Evolutionary conservation across 2,797 vertebrate genomes (phyloP).

Genomic region (Urophycis tenuis): DNA sequence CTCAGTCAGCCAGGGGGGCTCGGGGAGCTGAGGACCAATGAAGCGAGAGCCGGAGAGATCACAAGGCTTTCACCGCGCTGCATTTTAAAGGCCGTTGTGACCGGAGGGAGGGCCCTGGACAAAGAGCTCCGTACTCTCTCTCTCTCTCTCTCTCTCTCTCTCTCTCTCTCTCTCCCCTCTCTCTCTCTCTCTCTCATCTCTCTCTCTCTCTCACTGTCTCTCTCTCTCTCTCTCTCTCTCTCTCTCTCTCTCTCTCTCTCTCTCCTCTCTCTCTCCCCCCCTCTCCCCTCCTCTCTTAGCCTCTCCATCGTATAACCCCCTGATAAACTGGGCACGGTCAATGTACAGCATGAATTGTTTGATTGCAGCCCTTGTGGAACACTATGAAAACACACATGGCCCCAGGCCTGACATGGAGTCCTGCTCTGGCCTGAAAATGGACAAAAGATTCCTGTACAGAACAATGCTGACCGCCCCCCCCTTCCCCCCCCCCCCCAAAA

Average conservation of each 20-base stretch:
- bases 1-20: constrained; percentile 67
- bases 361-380: neutral
- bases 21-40: constrained; percentile 65
- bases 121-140: constrained; percentile 54
- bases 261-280: constrained; percentile 30
- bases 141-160: constrained; percentile 28
- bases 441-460: constrained; percentile 14
- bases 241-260: constrained; percentile 8
- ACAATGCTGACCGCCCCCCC: neutral
- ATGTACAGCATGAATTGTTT: constrained; percentile 37
- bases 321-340: constrained; percentile 47
- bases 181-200: neutral
- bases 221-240: constrained; percentile 34
- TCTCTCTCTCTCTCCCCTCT: constrained; percentile 33
- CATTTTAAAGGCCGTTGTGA: constrained; percentile 41
- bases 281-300: constrained; percentile 42
- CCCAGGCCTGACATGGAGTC: constrained; percentile 1
- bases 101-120: constrained; percentile 58
- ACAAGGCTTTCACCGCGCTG: constrained; percentile 34
- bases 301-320: constrained; percentile 48
- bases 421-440: constrained; percentile 23
- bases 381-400: neutral
- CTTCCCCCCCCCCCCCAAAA: neutral
- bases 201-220: constrained; percentile 32
- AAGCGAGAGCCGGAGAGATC: constrained; percentile 57